phyloP scores from a whole-genome alignment of 2,113 vertebrate species.

The Brachirus orientalis region DNA sequence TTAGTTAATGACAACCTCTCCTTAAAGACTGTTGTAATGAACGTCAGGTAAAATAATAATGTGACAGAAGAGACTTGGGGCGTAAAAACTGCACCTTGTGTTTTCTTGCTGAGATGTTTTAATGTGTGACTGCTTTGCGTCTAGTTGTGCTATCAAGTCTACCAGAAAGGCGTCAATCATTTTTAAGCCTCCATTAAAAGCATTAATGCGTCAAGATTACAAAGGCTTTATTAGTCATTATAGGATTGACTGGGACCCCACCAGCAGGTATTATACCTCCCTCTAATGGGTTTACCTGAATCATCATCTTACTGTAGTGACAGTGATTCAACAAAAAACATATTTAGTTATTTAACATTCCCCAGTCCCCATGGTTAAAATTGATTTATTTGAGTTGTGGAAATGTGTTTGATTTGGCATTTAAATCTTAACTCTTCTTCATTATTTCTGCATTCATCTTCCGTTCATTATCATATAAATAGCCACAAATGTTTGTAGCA shows the following conservation, averaged over 20 bases:
- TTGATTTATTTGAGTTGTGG: no score
- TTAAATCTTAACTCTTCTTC: no score
- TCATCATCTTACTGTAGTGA: no score
- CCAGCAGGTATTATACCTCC: slow-evolving; percentile 34
- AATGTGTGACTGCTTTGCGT: not conserved
- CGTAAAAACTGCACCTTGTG: not conserved
- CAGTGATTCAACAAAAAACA: no score
- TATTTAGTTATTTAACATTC: no score
- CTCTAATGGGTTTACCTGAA: slow-evolving; percentile 27
- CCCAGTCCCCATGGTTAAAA: no score
- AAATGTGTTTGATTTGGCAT: no score
- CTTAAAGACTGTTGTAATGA: not conserved
- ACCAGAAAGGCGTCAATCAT: not conserved
- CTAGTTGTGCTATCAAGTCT: not conserved
- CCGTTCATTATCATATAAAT: no score
- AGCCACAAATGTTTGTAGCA: no score
- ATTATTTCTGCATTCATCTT: no score
- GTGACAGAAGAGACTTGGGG: not conserved
- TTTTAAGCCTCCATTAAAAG: slow-evolving; percentile 19
- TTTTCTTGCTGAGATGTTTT: not conserved
- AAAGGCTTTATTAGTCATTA: slow-evolving; percentile 38
- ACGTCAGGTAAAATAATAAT: not conserved
- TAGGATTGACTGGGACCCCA: slow-evolving; percentile 23
- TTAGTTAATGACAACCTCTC: not conserved
- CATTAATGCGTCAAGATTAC: slow-evolving; percentile 46